Evolutionary conservation across 2,113 vertebrate genomes (phyloP), one percentile per base, ranked within the genome.

Genomic region (Myiagra hebetior): DNA sequence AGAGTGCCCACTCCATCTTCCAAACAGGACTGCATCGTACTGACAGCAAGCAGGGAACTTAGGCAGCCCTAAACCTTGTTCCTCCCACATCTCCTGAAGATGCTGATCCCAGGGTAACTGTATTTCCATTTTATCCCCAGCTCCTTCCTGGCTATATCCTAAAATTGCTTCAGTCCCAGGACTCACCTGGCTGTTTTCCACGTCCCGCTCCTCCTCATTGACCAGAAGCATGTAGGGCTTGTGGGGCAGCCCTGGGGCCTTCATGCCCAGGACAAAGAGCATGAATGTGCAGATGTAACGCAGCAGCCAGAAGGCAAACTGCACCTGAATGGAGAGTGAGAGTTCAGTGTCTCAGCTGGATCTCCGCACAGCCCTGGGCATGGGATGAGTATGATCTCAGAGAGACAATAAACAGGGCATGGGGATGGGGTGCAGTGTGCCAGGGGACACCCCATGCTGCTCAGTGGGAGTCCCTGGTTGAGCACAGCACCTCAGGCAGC

Each of bases 211-310:
- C 6, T 99, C 99, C 80, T 99, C 99, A 3, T 99, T 99, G 77
- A 99, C 96, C 33, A 98, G 98, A 10, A 99, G 95, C 96, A 98
- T 98, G 89, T 99, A 99, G 14, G 99, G 99, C 89, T 97, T 98
- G 64, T 12, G 98, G 4, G 99, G 98, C 89, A 99, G 97, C 33
- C 99, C 99, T 0, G 99, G 99, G 47, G 99, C 99, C 96, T 98
- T 98, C 64, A 99, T 98, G 31, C 99, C 99, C 56, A 99, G 79
- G 86, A 98, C 60, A 93, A 99, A 99, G 41, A 99, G 98, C 53
- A 97, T 96, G 81, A 98, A 98, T 0, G 98, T 98, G 93, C 98
- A 94, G 39, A 98, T 10, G 79, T 99, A 99, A 39, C 99, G 98
- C 13, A 99, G 86, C 85, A 99, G 80, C 99, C 99, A 99, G 72